These are phyloP conservation scores for Sicus ferrugineus DNA, from an alignment of 2,888 invertebrate genomes.

Conservation along the genomic window DNA sequence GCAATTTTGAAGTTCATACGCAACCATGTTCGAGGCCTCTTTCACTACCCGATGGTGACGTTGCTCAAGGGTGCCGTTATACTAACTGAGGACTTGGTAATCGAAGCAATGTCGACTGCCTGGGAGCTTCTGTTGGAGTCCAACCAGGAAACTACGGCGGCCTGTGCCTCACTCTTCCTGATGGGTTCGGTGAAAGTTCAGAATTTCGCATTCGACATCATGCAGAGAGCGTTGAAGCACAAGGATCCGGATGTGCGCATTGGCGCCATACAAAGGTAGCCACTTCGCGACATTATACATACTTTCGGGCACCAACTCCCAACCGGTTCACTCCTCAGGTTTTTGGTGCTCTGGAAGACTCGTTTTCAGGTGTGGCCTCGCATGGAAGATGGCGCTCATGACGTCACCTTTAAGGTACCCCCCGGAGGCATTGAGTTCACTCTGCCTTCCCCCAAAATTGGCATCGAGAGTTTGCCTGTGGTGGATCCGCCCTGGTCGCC, in stretches of 20 bases:
- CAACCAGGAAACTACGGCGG: conserved; percentile 85
- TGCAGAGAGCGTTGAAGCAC: conserved; percentile 88
- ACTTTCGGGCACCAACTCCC: neutral
- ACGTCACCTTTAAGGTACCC: conserved; percentile 92
- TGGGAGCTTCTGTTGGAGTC: conserved; percentile 95
- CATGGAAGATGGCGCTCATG: conserved; percentile 97
- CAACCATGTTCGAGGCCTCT: conserved; percentile 82
- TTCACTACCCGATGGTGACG: conserved; percentile 87
- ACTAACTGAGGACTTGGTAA: conserved; percentile 85
- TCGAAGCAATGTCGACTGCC: conserved; percentile 88
- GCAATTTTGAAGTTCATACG: conserved; percentile 83
- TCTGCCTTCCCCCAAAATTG: conserved; percentile 97
- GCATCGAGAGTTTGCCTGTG: conserved; percentile 91
- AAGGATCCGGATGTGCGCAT: conserved; percentile 83
- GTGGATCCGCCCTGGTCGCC: conserved; percentile 99
- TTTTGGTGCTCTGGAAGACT: conserved; percentile 95
- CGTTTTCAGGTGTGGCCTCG: conserved; percentile 99
- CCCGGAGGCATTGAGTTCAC: conserved; percentile 99
- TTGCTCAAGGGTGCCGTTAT: conserved; percentile 90
- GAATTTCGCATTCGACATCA: conserved; percentile 85
- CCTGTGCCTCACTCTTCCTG: conserved; percentile 90
- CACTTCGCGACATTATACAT: neutral
- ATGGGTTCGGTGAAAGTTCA: conserved; percentile 92
- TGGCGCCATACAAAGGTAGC: conserved; percentile 78
- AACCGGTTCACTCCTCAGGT: conserved; percentile 66